Base-by-base conservation (phyloP, 2,888 invertebrate genomes). In the Psococerastis gibbosa region DNA sequence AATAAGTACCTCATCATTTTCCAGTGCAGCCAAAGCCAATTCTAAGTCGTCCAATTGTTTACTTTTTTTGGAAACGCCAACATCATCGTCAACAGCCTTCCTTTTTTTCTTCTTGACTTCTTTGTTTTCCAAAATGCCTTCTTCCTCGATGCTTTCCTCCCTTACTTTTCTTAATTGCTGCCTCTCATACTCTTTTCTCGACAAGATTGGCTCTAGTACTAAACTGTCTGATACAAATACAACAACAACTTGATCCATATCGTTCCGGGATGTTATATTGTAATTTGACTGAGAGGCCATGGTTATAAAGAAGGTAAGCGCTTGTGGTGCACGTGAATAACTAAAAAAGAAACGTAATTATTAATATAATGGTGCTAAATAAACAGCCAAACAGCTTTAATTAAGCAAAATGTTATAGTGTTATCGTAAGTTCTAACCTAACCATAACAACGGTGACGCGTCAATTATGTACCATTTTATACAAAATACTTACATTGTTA, bases 181-280 rank as follows among this genome's bases (percentile, higher is more conserved):
- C 38, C 38, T 38, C 20, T 38, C 38, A 11, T 38, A 38, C n/a
- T 38, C 38, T 22, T 38, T 38, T 38, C 38, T 15, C 17, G 38
- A 38, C n/a, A 20, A 11, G 13, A 38, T 38, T 18, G 20, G 5
- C 17, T 17, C 22, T 18, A 16, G 17, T 3, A 38, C 18, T 11
- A 38, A 18, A 5, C 20, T 20, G 4, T 38, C 38, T 18, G 6
- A 16, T 5, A 38, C 38, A 18, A 38, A 38, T n/a, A 38, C 20
- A 20, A 38, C 38, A 6, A 18, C 16, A 4, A 38, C 22, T 5
- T 16, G 15, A 18, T 38, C 20, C 38, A 38, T 38, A 13, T 20
- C 13, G 5, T 17, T 13, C 22, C 38, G 17, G 17, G 38, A 20
- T 38, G 15, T 38, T 5, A 38, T 38, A 18, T 11, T 16, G 11